These are phyloP conservation scores for Ctenoplectra terminalis DNA, from an alignment of 1,140 invertebrate species.

Conservation along the genomic window DNA sequence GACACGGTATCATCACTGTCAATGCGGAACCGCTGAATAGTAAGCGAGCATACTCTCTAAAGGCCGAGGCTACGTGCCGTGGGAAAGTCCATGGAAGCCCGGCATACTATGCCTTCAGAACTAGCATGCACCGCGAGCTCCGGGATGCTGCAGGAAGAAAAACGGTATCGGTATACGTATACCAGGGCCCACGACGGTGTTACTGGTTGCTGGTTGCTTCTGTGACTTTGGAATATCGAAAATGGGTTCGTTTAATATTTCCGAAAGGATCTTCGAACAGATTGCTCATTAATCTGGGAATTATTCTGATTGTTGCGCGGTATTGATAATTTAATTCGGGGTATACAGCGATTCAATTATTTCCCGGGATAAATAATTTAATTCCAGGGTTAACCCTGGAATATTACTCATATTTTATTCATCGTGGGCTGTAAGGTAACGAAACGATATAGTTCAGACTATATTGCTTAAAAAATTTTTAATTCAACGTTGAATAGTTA, in stretches of 20 bases:
- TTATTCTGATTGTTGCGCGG: too few relatives aligned
- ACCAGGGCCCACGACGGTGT: neutral
- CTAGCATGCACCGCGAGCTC: neutral
- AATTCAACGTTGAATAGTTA: too few relatives aligned
- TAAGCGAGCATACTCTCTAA: slow-evolving; percentile 7
- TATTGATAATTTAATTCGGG: too few relatives aligned
- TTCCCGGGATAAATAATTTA: too few relatives aligned
- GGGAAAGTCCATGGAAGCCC: slow-evolving; percentile 17
- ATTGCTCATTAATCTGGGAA: too few relatives aligned
- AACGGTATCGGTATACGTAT: slow-evolving; percentile 6
- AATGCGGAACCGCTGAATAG: slow-evolving; percentile 23
- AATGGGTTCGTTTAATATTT: neutral
- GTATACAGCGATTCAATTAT: too few relatives aligned
- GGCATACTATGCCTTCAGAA: neutral
- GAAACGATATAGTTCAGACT: too few relatives aligned
- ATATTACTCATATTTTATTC: too few relatives aligned
- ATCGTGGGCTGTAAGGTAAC: too few relatives aligned
- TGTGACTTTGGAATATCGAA: neutral
- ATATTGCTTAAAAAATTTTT: too few relatives aligned
- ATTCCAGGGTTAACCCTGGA: too few relatives aligned
- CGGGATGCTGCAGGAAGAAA: slow-evolving; percentile 7
- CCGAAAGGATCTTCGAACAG: too few relatives aligned
- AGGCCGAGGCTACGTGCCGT: slow-evolving; percentile 28
- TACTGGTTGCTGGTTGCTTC: neutral
- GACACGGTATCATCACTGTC: slow-evolving; percentile 31